These are phyloP conservation scores for Erynnis tages DNA, from an alignment of 2,888 invertebrate species.

Conservation along the genomic window DNA sequence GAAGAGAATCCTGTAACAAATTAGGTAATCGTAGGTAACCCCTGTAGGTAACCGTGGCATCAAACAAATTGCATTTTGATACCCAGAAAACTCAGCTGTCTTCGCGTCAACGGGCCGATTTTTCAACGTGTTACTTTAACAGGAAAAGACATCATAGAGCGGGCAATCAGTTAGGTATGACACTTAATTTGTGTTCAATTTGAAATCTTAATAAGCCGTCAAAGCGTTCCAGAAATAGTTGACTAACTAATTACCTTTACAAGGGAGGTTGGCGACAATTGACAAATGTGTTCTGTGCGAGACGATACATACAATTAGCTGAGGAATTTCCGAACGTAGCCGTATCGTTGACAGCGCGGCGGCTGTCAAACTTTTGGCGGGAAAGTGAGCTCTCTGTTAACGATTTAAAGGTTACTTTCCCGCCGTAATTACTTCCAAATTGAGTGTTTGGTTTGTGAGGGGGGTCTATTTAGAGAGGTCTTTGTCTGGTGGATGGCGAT, in stretches of 20 bases:
- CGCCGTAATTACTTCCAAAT: constrained; percentile 61
- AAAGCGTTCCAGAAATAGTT: constrained; percentile 75
- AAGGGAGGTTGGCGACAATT: constrained; percentile 69
- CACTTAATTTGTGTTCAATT: constrained; percentile 79
- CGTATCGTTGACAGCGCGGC: constrained; percentile 44
- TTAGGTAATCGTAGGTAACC: too few relatives aligned
- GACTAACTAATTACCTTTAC: constrained; percentile 70
- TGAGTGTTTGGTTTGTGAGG: constrained; percentile 68
- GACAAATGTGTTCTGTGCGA: constrained; percentile 73
- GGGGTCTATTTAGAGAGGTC: constrained; percentile 72
- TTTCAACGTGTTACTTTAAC: constrained; percentile 53
- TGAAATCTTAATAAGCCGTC: constrained; percentile 80
- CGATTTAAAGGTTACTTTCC: constrained; percentile 60
- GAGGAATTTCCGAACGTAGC: constrained; percentile 66
- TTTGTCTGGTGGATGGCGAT: constrained; percentile 65
- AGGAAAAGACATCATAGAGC: constrained; percentile 45
- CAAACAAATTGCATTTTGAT: constrained; percentile 68
- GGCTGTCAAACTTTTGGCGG: constrained; percentile 56
- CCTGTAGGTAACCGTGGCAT: background rate
- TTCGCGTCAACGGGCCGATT: constrained; percentile 55
- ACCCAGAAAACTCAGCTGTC: constrained; percentile 74
- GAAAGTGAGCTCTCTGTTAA: constrained; percentile 55
- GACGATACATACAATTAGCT: constrained; percentile 76
- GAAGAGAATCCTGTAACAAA: too few relatives aligned
- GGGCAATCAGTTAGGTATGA: constrained; percentile 73